phyloP scores from a whole-genome alignment of 2,797 vertebrate genomes.

The Xerus rutilus region DNA sequence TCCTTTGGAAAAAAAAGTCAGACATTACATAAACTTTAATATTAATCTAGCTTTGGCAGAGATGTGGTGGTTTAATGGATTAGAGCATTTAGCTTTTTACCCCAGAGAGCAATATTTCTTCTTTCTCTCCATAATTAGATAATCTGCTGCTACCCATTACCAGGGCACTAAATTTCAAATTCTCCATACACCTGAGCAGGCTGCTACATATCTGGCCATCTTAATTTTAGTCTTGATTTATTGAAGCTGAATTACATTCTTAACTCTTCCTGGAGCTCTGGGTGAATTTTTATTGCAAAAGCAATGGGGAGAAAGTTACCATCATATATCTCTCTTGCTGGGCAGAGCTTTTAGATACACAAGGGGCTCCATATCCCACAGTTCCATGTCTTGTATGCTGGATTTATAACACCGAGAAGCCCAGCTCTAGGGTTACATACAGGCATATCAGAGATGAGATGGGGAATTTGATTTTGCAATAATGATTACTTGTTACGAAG shows the following conservation, averaged over 20 bases:
- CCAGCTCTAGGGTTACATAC: conserved; percentile 76
- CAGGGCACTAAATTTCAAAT: conserved; percentile 74
- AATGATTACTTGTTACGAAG: conserved; percentile 85
- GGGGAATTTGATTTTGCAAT: conserved; percentile 77
- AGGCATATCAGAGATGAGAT: conserved; percentile 75
- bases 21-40: conserved; percentile 77
- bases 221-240: conserved; percentile 80
- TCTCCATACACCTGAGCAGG: conserved; percentile 77
- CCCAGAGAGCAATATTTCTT: conserved; percentile 82
- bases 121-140: conserved; percentile 83
- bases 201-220: conserved; percentile 78
- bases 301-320: conserved; percentile 63
- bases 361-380: conserved; percentile 49
- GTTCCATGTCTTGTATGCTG: conserved; percentile 51
- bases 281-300: conserved; percentile 80
- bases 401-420: conserved; percentile 78
- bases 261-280: conserved; percentile 71
- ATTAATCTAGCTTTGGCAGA: conserved; percentile 82
- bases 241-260: conserved; percentile 71
- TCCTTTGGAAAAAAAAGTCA: conserved; percentile 60
- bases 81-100: conserved; percentile 80
- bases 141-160: conserved; percentile 74
- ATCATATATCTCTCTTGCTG: conserved; percentile 71
- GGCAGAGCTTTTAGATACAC: conserved; percentile 55
- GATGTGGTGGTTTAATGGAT: conserved; percentile 80